Conservation (phyloP, 2,113 vertebrate genomes). For the Lepidothrix coronata region DNA sequence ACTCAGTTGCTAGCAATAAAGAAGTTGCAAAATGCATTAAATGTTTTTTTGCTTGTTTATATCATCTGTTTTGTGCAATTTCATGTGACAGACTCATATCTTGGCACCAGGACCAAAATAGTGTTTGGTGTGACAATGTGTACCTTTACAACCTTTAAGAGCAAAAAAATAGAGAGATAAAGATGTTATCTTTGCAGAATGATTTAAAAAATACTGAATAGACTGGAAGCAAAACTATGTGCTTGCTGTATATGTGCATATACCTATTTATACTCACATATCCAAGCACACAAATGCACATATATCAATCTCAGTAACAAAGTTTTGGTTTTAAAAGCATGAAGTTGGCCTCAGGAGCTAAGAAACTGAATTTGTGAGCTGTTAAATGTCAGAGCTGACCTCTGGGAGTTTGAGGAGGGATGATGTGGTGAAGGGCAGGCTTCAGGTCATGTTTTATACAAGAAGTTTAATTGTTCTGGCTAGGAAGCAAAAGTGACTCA, state of each 20-base stretch:
- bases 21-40: conserved; percentile 54
- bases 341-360: conserved; percentile 65
- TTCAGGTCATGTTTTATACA: conserved; percentile 82
- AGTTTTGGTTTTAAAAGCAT: conserved; percentile 66
- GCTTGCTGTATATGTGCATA: not conserved
- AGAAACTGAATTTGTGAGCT: conserved; percentile 76
- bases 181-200: not conserved
- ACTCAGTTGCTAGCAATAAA: conserved; percentile 62
- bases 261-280: not conserved
- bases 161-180: not conserved
- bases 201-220: not conserved
- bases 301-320: conserved; percentile 39
- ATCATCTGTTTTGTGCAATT: not conserved
- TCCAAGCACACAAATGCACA: not conserved
- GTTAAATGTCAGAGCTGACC: conserved; percentile 79
- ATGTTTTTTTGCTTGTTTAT: conserved; percentile 15
- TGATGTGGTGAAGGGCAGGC: conserved; percentile 78
- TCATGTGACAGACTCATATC: not conserved
- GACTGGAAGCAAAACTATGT: not conserved
- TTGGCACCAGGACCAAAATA: not conserved
- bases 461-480: conserved; percentile 84
- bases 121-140: not conserved
- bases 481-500: conserved; percentile 79
- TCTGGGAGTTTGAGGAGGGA: conserved; percentile 73
- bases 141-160: not conserved